These are phyloP conservation scores for Pterocles burchelli DNA, from an alignment of 2,113 vertebrate genomes.

Conservation along the genomic window DNA sequence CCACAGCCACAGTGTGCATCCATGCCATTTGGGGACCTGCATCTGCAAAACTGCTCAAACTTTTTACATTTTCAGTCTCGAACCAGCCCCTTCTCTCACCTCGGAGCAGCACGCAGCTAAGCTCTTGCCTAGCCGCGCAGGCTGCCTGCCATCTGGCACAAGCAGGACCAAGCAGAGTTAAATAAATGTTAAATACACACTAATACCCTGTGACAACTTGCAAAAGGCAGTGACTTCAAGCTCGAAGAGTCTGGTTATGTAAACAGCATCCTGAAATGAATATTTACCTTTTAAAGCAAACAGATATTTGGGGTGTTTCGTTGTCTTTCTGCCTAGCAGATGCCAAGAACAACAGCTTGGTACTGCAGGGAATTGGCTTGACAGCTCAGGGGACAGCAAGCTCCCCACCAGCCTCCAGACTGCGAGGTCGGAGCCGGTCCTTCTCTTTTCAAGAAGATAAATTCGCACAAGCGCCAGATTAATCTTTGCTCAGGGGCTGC, in stretches of 20 bases:
- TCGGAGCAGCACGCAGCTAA: constrained; percentile 20
- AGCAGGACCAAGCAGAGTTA: constrained; percentile 62
- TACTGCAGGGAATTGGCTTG: constrained; percentile 63
- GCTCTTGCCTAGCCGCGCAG: constrained; percentile 5
- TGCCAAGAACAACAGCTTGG: constrained; percentile 69
- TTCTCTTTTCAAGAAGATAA: constrained; percentile 61
- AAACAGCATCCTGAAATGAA: constrained; percentile 74
- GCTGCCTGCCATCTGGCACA: constrained; percentile 80
- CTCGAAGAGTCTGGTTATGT: constrained; percentile 60
- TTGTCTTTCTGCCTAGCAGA: constrained; percentile 64
- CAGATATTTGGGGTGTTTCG: constrained; percentile 56
- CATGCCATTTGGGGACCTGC: not conserved
- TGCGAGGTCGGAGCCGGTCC: constrained; percentile 23
- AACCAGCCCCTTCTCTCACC: constrained; percentile 23
- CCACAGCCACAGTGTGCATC: not conserved
- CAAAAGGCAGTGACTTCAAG: constrained; percentile 63
- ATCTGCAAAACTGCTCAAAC: not conserved
- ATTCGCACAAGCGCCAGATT: constrained; percentile 38
- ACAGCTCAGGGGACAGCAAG: constrained; percentile 56
- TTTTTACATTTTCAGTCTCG: not conserved
- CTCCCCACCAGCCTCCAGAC: constrained; percentile 56
- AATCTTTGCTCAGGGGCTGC: constrained; percentile 56
- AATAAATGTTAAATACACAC: constrained; percentile 74
- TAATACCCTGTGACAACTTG: constrained; percentile 70
- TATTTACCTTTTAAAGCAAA: constrained; percentile 72